phyloP scores from a whole-genome alignment of 2,888 invertebrate species.

The Lampropteryx suffumata region DNA sequence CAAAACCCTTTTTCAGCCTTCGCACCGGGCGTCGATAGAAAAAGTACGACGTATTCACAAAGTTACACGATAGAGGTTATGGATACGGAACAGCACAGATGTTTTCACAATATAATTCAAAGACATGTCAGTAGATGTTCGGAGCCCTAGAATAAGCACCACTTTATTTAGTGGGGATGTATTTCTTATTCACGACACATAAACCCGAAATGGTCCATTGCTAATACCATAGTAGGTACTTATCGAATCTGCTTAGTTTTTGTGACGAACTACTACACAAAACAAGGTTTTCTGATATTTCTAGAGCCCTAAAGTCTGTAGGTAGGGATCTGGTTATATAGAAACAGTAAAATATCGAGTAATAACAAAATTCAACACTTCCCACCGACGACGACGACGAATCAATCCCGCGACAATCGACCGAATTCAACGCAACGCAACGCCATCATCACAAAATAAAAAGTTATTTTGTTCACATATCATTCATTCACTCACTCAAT shows the following conservation, averaged over 20 bases:
- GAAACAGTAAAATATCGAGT: slow-evolving; percentile 29
- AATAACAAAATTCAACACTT: slow-evolving; percentile 33
- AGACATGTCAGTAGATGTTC: slow-evolving; percentile 48
- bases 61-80: slow-evolving; percentile 72
- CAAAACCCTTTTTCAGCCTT: slow-evolving; percentile 57
- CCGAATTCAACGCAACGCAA: slow-evolving; percentile 40
- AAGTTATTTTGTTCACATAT: slow-evolving; percentile 36
- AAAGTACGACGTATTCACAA: slow-evolving; percentile 72
- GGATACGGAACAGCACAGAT: slow-evolving; percentile 63
- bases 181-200: slow-evolving; percentile 59
- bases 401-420: slow-evolving; percentile 6
- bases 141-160: slow-evolving; percentile 40
- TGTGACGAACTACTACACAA: slow-evolving; percentile 14
- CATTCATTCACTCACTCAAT: slow-evolving; percentile 49
- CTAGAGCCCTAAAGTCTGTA: slow-evolving; percentile 1
- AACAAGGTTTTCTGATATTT: slow-evolving; percentile 4
- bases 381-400: slow-evolving; percentile 37
- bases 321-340: neutral
- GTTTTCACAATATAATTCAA: slow-evolving; percentile 52
- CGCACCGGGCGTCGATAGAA: slow-evolving; percentile 56
- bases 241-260: slow-evolving; percentile 25
- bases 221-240: slow-evolving; percentile 42
- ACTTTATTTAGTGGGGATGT: slow-evolving; percentile 36
- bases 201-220: slow-evolving; percentile 56
- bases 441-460: slow-evolving; percentile 53